Evolutionary conservation across 2,888 invertebrate species (phyloP).

Genomic region (Tachina grossa): DNA sequence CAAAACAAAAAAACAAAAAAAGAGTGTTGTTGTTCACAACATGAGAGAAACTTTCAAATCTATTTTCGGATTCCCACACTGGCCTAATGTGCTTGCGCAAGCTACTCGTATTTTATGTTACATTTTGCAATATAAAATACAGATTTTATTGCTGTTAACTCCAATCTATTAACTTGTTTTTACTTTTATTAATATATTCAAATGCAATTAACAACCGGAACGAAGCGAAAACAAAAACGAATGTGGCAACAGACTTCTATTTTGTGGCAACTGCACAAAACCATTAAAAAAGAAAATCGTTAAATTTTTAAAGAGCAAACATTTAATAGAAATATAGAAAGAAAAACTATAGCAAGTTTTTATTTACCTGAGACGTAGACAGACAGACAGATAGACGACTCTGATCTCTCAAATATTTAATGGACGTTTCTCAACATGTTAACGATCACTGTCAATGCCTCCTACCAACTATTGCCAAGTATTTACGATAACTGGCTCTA

Average conservation of each 20-base stretch:
- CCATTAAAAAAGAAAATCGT: slow-evolving; percentile 9
- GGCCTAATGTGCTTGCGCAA: too few relatives aligned
- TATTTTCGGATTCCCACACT: too few relatives aligned
- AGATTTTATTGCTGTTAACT: neutral
- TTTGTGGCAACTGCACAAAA: neutral
- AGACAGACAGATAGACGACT: neutral
- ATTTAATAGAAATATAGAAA: neutral
- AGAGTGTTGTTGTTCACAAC: too few relatives aligned
- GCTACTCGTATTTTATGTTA: too few relatives aligned
- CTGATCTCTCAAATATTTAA: slow-evolving; percentile 1
- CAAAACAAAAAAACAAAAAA: too few relatives aligned
- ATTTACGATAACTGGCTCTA: neutral
- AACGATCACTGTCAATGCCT: slow-evolving; percentile 62
- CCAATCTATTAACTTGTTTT: neutral
- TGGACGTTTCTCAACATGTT: slow-evolving; percentile 21
- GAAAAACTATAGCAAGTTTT: too few relatives aligned
- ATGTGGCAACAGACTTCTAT: neutral
- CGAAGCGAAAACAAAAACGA: neutral
- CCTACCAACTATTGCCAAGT: slow-evolving; percentile 23
- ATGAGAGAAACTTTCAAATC: too few relatives aligned
- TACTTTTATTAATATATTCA: slow-evolving; percentile 1
- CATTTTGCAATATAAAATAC: neutral
- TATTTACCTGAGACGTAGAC: too few relatives aligned
- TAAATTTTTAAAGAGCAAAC: neutral
- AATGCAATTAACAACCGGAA: slow-evolving; percentile 16